These are phyloP conservation scores for Rotaria macrura DNA, from an alignment of 2,888 invertebrate genomes.

Conservation along the genomic window DNA sequence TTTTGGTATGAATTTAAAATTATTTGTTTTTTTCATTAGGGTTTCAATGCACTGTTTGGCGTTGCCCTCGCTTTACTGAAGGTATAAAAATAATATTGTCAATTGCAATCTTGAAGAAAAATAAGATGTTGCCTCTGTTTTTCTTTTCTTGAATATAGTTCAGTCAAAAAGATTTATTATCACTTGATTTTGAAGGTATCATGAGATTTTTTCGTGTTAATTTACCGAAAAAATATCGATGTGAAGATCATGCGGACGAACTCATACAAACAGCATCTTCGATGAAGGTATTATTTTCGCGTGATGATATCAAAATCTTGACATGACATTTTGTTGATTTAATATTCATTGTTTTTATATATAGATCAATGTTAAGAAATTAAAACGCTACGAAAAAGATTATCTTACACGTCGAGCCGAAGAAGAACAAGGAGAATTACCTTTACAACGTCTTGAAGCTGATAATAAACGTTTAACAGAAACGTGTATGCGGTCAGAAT, in stretches of 20 bases:
- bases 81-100: constrained; percentile 50
- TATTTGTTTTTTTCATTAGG: constrained; percentile 49
- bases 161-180: constrained; percentile 74
- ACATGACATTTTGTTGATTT: too few species aligned
- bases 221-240: constrained; percentile 86
- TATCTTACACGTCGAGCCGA: constrained; percentile 63
- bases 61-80: constrained; percentile 82
- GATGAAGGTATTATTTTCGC: not conserved
- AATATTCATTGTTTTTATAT: not conserved
- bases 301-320: too few species aligned
- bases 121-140: not conserved
- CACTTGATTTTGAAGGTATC: constrained; percentile 89
- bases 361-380: constrained; percentile 59
- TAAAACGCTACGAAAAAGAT: constrained; percentile 87
- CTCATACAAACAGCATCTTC: constrained; percentile 56
- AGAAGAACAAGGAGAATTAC: constrained; percentile 42
- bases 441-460: constrained; percentile 41
- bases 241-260: constrained; percentile 73
- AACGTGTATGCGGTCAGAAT: constrained; percentile 55
- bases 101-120: not conserved
- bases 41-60: constrained; percentile 86
- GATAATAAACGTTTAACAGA: constrained; percentile 53
- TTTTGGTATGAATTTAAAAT: not conserved
- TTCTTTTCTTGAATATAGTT: not conserved
- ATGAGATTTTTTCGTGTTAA: constrained; percentile 94